Conservation (phyloP, 2,888 invertebrate species). For the Cataglyphis cursor region DNA sequence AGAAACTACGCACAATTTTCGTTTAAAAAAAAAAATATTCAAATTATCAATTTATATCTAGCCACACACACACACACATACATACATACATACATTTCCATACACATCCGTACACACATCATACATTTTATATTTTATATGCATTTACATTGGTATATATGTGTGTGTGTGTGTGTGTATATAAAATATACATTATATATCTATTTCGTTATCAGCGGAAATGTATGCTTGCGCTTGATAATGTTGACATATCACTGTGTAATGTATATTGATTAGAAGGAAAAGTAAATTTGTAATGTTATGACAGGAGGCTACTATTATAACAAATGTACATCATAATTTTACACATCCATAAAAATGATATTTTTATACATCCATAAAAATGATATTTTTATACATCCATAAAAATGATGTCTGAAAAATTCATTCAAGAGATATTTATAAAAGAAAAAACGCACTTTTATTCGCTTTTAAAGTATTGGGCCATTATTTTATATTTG, state of each 20-base stretch:
- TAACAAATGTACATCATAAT: not conserved
- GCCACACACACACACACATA: not conserved
- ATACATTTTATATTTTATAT: not conserved
- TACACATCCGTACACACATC: no score
- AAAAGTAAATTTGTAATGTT: not conserved
- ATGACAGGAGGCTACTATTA: not conserved
- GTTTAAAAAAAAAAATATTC: not conserved
- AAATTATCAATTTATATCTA: conserved; percentile 33
- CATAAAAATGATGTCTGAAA: not conserved
- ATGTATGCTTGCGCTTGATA: not conserved
- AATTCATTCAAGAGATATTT: not conserved
- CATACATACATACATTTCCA: no score
- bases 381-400: not conserved
- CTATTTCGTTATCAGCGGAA: conserved; percentile 3
- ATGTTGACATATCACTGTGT: not conserved
- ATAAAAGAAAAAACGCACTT: not conserved
- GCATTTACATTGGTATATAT: not conserved
- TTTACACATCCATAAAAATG: not conserved
- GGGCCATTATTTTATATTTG: not conserved
- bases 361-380: not conserved
- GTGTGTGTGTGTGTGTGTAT: not conserved
- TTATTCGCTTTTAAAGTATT: conserved; percentile 1
- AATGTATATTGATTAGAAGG: not conserved
- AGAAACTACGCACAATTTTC: not conserved
- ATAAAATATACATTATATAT: not conserved